Evolutionary conservation across 2,888 invertebrate species (phyloP).

Genomic region (Pseudoips prasinana): DNA sequence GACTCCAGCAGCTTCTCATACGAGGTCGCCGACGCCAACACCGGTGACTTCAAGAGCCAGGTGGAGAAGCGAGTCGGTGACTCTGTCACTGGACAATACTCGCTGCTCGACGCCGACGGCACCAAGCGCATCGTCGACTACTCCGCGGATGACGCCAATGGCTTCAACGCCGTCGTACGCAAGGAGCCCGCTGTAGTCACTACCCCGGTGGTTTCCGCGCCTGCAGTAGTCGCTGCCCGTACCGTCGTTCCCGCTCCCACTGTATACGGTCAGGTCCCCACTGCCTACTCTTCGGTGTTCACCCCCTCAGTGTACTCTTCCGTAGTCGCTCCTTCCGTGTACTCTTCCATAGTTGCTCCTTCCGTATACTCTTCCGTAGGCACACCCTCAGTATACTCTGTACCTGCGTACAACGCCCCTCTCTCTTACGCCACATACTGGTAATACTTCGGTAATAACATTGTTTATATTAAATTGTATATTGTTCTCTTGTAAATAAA

Average conservation of each 20-base stretch:
- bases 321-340: not conserved
- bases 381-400: slow-evolving; percentile 15
- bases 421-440: not conserved
- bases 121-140: slow-evolving; percentile 80
- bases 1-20: slow-evolving; percentile 74
- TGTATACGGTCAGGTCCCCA: slow-evolving; percentile 21
- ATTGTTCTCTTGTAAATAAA: no score
- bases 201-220: slow-evolving; percentile 37
- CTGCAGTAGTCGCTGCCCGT: slow-evolving; percentile 34
- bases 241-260: slow-evolving; percentile 26
- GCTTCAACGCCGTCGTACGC: slow-evolving; percentile 81
- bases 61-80: slow-evolving; percentile 74
- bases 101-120: slow-evolving; percentile 77
- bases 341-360: slow-evolving; percentile 24
- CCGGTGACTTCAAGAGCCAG: slow-evolving; percentile 81
- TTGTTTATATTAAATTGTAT: no score
- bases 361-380: slow-evolving; percentile 23
- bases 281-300: slow-evolving; percentile 11
- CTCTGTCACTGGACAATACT: slow-evolving; percentile 77
- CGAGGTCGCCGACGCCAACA: slow-evolving; percentile 77
- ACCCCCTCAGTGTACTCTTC: not conserved
- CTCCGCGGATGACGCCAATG: slow-evolving; percentile 72
- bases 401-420: not conserved
- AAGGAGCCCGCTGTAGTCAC: slow-evolving; percentile 67
- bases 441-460: not conserved